Evolutionary conservation across 2,797 vertebrate genomes (phyloP), one percentile per base, ranked within the genome.

Genomic region (Anabacerthia variegaticeps): DNA sequence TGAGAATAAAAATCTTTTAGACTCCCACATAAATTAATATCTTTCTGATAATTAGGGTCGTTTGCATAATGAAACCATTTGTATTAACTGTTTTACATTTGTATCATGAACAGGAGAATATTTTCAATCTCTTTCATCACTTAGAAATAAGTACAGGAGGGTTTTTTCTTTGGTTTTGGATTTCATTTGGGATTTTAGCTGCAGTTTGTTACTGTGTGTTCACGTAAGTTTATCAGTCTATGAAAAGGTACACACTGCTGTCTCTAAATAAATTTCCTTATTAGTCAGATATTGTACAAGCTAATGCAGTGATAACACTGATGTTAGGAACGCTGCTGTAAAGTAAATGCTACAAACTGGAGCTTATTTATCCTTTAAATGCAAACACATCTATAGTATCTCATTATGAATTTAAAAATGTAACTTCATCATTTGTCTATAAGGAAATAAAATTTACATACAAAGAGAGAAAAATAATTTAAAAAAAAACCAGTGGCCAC

Each of bases 251-350:
- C 44, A 74, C 32, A 87, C 43, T 86, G 18, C 48, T 77, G n/a
- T 81, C 91, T 96, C 54, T 72, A 95, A 95, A 92, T 86, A 94
- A 91, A 96, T 97, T 75, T 96, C 23, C 43, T 93, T 96, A 93
- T 95, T 94, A 95, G 55, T 67, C 48, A 68, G 67, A 68, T 28
- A 54, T 84, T 95, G 74, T 67, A 59, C 34, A 74, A 95, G 18
- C 41, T 30, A 81, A 21, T 20, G 56, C 41, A 86, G 32, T 26
- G 67, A 67, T 87, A 87, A 89, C 36, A 48, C 49, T 5, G 2
- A 24, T 80, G 13, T 22, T 55, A 84, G n/a, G 48, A 66, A 46
- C 49, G 36, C 44, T 81, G 80, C 69, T n/a, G 62, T 52, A 88
- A 59, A 56, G 66, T 34, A 55, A 92, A 48, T 41, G 16, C 16